Evolutionary conservation across 2,113 vertebrate genomes (phyloP).

Genomic region (Nansenia antarctica): DNA sequence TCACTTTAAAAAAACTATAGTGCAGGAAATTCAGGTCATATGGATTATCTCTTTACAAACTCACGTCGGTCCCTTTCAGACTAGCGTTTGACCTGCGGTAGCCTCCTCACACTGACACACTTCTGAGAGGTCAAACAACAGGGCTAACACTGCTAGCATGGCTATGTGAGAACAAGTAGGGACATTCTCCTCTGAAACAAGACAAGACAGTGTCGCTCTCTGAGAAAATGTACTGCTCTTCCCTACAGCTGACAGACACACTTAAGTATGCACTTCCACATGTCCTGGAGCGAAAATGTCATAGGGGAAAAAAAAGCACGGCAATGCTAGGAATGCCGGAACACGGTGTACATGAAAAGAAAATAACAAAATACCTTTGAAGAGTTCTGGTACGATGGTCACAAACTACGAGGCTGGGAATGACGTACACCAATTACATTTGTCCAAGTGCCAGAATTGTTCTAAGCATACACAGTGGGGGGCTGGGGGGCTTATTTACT

Average conservation of each 20-base stretch:
- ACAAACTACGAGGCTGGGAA: background rate
- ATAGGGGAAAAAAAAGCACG: conserved; percentile 16
- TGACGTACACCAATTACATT: background rate
- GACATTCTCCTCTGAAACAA: conserved; percentile 23
- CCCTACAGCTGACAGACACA: conserved; percentile 40
- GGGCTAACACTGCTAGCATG: background rate
- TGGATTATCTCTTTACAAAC: background rate
- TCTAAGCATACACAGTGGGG: too few relatives aligned
- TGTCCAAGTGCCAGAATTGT: too few relatives aligned
- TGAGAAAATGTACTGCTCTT: background rate
- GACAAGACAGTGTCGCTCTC: background rate
- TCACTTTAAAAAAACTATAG: too few relatives aligned
- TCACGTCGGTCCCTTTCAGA: background rate
- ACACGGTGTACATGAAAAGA: conserved; percentile 33
- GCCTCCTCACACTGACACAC: too few relatives aligned
- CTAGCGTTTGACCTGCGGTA: background rate
- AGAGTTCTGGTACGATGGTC: background rate
- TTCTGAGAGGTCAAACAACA: background rate
- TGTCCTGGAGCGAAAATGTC: conserved; percentile 30
- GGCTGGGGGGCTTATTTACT: too few relatives aligned
- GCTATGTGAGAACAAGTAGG: conserved; percentile 25
- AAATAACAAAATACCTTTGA: background rate
- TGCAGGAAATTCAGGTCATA: too few relatives aligned
- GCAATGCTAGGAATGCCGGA: conserved; percentile 68
- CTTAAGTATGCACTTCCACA: conserved; percentile 28